Percentiles rank a stretch among this genome's conserved stretches.
Conservation (phyloP, 2,888 invertebrate genomes). For the Macropis europaea region DNA sequence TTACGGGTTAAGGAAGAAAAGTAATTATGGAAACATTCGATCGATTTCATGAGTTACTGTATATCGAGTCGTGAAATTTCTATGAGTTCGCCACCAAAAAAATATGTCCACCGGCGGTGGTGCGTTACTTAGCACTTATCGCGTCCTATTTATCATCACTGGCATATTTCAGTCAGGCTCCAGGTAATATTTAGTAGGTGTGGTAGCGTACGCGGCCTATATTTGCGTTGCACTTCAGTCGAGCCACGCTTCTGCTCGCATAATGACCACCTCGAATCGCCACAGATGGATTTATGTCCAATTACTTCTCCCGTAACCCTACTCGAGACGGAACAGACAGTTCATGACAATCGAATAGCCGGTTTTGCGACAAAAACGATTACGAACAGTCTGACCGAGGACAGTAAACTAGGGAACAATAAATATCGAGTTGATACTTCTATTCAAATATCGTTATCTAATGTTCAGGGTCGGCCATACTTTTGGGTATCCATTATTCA, state of each 20-base stretch:
- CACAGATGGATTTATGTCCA: constrained; percentile 68
- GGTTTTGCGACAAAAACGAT: background rate
- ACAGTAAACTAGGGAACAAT: no score
- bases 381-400: background rate
- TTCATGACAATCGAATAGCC: constrained; percentile 2
- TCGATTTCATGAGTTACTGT: no score
- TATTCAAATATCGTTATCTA: no score
- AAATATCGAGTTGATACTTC: no score
- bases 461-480: no score
- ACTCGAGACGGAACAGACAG: background rate
- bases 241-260: constrained; percentile 52
- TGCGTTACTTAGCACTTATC: constrained; percentile 57
- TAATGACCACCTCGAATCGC: constrained; percentile 63
- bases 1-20: no score
- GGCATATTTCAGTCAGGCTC: constrained; percentile 53
- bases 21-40: no score
- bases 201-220: constrained; percentile 55
- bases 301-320: constrained; percentile 62
- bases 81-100: constrained; percentile 23
- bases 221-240: constrained; percentile 69
- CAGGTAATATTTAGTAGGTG: constrained; percentile 64
- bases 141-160: constrained; percentile 58
- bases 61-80: constrained; percentile 48
- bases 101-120: constrained; percentile 26
- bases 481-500: no score